Percentiles rank a stretch among this genome's conserved stretches.
Conservation (phyloP, 37 sponge, comb jelly and placozoan species). For the Crambe crambe region DNA sequence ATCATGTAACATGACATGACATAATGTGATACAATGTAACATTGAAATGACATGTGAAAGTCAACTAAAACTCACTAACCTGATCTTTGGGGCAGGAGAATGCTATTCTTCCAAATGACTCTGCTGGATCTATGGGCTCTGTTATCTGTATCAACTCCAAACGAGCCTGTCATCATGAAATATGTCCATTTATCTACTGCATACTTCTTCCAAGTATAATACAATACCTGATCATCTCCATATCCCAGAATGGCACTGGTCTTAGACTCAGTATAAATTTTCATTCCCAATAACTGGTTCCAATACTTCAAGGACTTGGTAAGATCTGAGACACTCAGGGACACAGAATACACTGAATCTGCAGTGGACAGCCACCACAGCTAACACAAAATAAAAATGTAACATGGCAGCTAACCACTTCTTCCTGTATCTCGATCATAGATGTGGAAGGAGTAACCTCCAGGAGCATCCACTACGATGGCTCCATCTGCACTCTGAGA, state of each 20-base stretch:
- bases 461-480: constrained; percentile 56
- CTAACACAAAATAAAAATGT: background rate
- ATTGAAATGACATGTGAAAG: background rate
- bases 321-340: constrained; percentile 55
- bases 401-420: constrained; percentile 17
- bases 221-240: constrained; percentile 53
- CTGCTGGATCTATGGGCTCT: constrained; percentile 65
- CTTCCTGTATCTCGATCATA: constrained; percentile 21
- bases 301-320: constrained; percentile 58
- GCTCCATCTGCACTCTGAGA: constrained; percentile 41
- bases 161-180: constrained; percentile 36
- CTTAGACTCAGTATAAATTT: constrained; percentile 6
- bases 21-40: background rate
- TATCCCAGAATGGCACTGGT: constrained; percentile 40
- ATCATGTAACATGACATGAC: no score
- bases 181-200: background rate
- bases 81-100: constrained; percentile 69
- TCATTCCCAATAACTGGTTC: constrained; percentile 63
- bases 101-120: constrained; percentile 83
- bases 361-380: background rate
- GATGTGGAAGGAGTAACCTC: constrained; percentile 53
- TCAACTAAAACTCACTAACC: background rate
- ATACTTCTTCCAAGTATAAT: background rate
- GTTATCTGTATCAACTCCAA: constrained; percentile 41
- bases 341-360: constrained; percentile 60